Conservation (phyloP, 1,140 invertebrate species). For the Caligus rogercresseyi region DNA sequence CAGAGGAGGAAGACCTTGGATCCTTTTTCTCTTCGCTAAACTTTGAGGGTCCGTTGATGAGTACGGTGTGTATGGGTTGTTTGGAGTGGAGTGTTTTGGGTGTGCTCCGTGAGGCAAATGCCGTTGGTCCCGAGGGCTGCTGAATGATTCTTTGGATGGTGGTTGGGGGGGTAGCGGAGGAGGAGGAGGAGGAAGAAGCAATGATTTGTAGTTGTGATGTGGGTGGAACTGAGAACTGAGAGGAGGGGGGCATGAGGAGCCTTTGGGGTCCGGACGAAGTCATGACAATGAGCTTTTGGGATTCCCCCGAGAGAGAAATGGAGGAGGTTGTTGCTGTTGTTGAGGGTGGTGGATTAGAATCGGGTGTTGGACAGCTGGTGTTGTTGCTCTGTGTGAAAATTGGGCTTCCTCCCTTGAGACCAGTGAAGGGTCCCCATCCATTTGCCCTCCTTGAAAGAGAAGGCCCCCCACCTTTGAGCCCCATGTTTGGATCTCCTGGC, state of each 20-base stretch:
- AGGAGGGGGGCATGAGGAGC: background rate
- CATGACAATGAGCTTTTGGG: background rate
- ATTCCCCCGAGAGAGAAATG: background rate
- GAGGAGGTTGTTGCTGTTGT: background rate
- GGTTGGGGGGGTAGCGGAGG: background rate
- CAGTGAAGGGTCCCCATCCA: constrained; percentile 11
- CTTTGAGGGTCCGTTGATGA: background rate
- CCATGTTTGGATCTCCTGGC: background rate
- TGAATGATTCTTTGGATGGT: background rate
- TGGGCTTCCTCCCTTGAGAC: constrained; percentile 10
- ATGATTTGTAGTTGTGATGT: background rate
- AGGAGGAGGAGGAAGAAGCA: background rate
- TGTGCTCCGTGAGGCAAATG: background rate
- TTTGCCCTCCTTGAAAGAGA: background rate
- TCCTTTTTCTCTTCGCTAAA: background rate
- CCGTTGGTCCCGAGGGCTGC: background rate
- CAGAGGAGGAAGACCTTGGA: background rate
- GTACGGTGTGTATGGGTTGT: background rate
- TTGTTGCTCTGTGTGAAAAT: background rate
- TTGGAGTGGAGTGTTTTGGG: background rate
- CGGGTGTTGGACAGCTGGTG: too few species aligned
- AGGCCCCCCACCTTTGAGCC: constrained; percentile 9
- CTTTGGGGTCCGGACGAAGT: background rate
- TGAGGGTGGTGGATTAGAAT: too few species aligned
- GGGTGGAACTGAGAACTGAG: background rate